Evolutionary conservation across 2,888 invertebrate species (phyloP), one percentile per base, ranked within the genome.

Genomic region (Blastobasis adustella): DNA sequence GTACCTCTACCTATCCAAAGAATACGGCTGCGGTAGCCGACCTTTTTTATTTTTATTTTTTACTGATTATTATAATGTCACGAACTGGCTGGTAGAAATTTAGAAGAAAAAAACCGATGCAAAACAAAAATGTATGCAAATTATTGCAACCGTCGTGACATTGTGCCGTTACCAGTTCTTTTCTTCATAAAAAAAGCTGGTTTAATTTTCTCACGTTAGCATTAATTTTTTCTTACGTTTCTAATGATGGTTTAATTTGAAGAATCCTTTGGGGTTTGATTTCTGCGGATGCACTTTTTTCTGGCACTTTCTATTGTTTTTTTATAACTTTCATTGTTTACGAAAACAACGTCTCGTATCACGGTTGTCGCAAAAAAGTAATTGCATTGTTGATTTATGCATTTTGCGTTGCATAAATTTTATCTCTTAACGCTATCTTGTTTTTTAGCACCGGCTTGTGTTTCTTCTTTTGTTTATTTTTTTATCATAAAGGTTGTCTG

Each of bases 151-250:
- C 76, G 87, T 81, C 67, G 70, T 54, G 56, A 66, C 62, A 66
- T 73, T 73, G 69, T 74, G 54, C 23, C 62, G 57, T 53, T 63
- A 63, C 67, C 54, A 63, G 71, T 73, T 78, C 73, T 73, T 71
- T 73, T 78, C 73, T 72, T 75, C 57, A 61, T 54, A 50, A 77
- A 81, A 82, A 81, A 72, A 57, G 52, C 54, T 57, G 63, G 62
- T 77, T 82, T 88, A 86, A 88, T 88, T 82, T 86, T 88, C 88
- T 85, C 87, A 87, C 87, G 86, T 88, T 85, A 85, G 75, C 76
- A 61, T 71, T 62, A 65, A 64, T 49, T 48, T 47, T 46, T 49
- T 54, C 54, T 60, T 58, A 82, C 79, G 76, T 78, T 79, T 85
- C 73, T 86, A 88, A 88, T 81, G 85, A 82, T 70, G 79, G 72